These are phyloP conservation scores for Muntiacus reevesi DNA, from an alignment of 2,113 vertebrate genomes.

Conservation along the genomic window DNA sequence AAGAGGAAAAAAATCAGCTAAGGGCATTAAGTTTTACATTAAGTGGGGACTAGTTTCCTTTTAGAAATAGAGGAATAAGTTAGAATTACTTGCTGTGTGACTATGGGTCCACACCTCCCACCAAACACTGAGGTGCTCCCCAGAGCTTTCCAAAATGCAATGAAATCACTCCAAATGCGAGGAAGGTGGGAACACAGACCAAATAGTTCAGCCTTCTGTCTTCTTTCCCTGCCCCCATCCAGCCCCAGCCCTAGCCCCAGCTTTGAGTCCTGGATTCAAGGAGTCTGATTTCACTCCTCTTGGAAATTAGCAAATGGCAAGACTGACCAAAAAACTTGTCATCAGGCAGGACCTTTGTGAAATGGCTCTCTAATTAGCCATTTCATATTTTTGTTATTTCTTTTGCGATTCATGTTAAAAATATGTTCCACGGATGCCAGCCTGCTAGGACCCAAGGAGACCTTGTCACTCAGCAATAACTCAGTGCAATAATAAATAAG, in stretches of 20 bases:
- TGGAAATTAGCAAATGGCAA: constrained; percentile 52
- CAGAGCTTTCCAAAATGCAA: background rate
- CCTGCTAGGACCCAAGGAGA: constrained; percentile 42
- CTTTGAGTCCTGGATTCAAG: background rate
- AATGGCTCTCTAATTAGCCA: constrained; percentile 66
- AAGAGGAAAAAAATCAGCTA: background rate
- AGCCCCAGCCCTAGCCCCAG: background rate
- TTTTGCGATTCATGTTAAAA: constrained; percentile 63
- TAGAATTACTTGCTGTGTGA: background rate
- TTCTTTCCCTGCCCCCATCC: background rate
- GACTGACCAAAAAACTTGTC: constrained; percentile 61
- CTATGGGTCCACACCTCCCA: background rate
- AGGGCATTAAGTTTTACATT: background rate
- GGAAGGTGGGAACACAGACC: background rate
- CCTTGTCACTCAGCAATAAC: constrained; percentile 16
- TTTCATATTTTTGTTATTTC: constrained; percentile 74
- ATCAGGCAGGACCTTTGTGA: constrained; percentile 63
- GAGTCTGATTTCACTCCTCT: constrained; percentile 56
- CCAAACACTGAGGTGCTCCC: background rate
- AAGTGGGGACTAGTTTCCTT: background rate
- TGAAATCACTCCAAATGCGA: background rate
- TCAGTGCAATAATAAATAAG: constrained; percentile 41
- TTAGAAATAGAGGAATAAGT: background rate
- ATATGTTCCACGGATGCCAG: constrained; percentile 59
- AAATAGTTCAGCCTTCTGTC: background rate